A percentile compares a stretch with the other conserved stretches of the same genome.
Evolutionary conservation across 2,888 invertebrate genomes (phyloP).

Genomic region (Drosophila fulvimacula): DNA sequence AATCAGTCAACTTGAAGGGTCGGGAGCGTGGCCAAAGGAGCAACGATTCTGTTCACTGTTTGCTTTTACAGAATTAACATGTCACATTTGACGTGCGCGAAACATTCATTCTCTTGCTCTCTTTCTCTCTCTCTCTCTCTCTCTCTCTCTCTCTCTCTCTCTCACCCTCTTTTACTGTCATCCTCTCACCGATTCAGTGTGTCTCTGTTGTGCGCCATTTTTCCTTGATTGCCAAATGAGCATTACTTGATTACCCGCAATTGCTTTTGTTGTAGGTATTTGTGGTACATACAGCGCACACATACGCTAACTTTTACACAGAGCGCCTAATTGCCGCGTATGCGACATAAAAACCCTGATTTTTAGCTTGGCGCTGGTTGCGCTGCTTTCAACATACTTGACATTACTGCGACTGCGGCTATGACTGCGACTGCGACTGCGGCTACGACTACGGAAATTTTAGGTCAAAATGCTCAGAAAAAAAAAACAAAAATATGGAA

Average conservation of each 20-base stretch:
- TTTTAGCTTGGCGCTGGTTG: conserved; percentile 43
- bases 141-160: not conserved
- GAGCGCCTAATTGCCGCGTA: conserved; percentile 70
- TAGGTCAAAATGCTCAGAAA: conserved; percentile 75
- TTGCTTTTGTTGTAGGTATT: conserved; percentile 61
- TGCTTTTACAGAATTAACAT: conserved; percentile 76
- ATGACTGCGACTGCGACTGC: conserved; percentile 36
- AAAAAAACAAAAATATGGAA: conserved; percentile 19
- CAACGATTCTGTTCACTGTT: conserved; percentile 49
- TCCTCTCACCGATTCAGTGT: not conserved
- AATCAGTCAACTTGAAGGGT: conserved; percentile 54
- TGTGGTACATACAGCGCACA: conserved; percentile 37
- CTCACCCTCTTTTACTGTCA: not conserved
- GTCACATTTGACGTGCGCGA: conserved; percentile 70
- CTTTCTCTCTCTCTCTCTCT: not conserved
- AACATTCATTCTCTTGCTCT: not conserved
- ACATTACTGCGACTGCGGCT: conserved; percentile 62
- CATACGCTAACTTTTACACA: conserved; percentile 13
- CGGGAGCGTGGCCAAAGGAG: conserved; percentile 17
- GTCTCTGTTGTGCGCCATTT: conserved; percentile 37
- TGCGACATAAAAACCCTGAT: conserved; percentile 64
- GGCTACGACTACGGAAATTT: conserved; percentile 54
- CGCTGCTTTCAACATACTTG: conserved; percentile 65
- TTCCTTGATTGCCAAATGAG: conserved; percentile 68
- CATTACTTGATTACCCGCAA: conserved; percentile 82